Evolutionary conservation across 2,888 invertebrate genomes (phyloP).

Genomic region (Folsomia candida): DNA sequence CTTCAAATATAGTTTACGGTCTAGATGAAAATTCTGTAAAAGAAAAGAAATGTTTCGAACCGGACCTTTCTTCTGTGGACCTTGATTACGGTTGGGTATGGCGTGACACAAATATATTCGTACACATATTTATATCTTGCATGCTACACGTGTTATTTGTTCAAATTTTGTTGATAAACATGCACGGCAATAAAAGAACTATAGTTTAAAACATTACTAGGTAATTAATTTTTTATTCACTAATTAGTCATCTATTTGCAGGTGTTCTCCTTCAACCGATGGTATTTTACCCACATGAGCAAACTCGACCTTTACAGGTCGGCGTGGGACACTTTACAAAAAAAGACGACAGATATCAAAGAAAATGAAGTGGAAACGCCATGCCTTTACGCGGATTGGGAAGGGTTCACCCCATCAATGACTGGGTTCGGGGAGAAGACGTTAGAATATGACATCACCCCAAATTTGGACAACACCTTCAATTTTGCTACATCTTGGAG

Average conservation of each 20-base stretch:
- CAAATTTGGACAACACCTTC: slow-evolving; percentile 7
- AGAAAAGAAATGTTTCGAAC: background rate
- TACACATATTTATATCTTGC: too few relatives aligned
- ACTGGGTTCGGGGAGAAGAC: slow-evolving; percentile 9
- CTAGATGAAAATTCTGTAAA: background rate
- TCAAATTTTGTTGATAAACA: background rate
- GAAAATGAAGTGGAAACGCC: slow-evolving; percentile 7
- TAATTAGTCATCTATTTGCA: too few relatives aligned
- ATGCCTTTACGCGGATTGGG: slow-evolving; percentile 8
- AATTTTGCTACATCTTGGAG: background rate
- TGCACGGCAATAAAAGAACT: too few relatives aligned
- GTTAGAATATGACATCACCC: slow-evolving; percentile 11
- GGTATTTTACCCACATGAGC: slow-evolving; percentile 21
- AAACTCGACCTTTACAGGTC: slow-evolving; percentile 21
- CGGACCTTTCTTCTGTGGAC: background rate
- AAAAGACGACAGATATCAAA: background rate
- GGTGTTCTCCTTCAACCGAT: background rate
- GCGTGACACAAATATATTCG: too few relatives aligned
- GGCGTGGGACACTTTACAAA: slow-evolving; percentile 6
- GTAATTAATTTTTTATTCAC: too few relatives aligned
- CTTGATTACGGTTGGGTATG: background rate
- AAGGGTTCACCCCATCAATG: slow-evolving; percentile 1
- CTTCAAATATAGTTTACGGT: too few relatives aligned
- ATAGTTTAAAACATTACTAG: too few relatives aligned
- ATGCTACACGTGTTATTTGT: background rate